Base-by-base conservation (phyloP, 2,888 invertebrate genomes). In the Brenthis ino region DNA sequence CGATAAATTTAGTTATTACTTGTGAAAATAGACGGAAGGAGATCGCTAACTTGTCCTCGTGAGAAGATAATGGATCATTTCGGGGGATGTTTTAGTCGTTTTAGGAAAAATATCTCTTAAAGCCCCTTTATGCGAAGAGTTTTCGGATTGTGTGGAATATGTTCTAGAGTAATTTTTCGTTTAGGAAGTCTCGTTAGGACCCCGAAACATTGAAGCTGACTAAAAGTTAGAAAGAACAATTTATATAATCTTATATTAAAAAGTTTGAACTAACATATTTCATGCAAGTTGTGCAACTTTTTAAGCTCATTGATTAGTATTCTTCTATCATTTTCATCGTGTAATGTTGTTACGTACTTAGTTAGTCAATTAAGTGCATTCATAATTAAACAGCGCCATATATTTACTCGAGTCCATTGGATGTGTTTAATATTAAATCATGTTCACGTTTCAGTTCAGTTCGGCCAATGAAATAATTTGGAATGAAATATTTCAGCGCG, bases 1-100 rank as follows among this genome's bases (percentile, higher is more conserved):
- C 92, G 91, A 93, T 92, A 93, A 93, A 93, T 93, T 92, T 88
- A 91, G 93, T 92, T 93, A 93, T 93, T 93, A 91, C 92, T 92
- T 91, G 91, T 91, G 91, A 92, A 93, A 93, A 93, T 92, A 92
- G 90, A 91, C 87, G 91, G 86, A 91, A 91, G 88, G 86, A 90
- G 91, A 92, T 92, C 89, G 91, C 90, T 91, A 92, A 92, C 93
- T 93, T 91, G 92, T 92, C 89, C 85, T 88, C 86, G 87, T 85
- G 88, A 89, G 88, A 83, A 87, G 89, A 91, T 92, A 93, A 92
- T 92, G 92, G 92, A 91, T 92, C 91, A 92, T 92, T 91, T 88
- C 83, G 84, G 85, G 84, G 87, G 84, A 87, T 86, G 88, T 90
- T 89, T 89, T 89, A 89, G 88, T 87, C 88, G 88, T 85, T 89